A percentile compares a stretch with the other conserved stretches of the same genome.
Evolutionary conservation across 2,888 invertebrate genomes (phyloP).

Genomic region (Bombylius major): DNA sequence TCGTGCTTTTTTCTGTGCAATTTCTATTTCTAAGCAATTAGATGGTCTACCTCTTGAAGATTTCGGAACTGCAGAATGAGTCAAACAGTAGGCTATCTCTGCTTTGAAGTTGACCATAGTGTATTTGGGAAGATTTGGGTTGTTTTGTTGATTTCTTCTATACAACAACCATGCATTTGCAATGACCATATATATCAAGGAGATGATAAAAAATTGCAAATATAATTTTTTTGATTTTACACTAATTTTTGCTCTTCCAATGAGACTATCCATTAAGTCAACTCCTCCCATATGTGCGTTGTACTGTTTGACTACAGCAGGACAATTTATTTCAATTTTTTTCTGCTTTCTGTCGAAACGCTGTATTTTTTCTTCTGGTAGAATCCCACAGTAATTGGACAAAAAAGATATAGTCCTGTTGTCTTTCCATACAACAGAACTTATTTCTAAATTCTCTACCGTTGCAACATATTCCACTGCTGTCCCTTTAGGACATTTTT

Average conservation of each 20-base stretch:
- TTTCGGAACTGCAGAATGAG: too few species aligned
- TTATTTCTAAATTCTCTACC: slow-evolving; percentile 8
- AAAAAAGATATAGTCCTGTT: slow-evolving; percentile 10
- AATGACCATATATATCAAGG: slow-evolving; percentile 9
- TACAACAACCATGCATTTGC: slow-evolving; percentile 4
- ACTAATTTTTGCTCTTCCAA: slow-evolving; percentile 10
- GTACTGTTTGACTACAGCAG: slow-evolving; percentile 5
- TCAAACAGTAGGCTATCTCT: too few species aligned
- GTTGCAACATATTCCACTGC: slow-evolving; percentile 11
- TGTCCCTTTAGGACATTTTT: slow-evolving; percentile 11
- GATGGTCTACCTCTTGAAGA: too few species aligned
- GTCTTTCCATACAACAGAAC: slow-evolving; percentile 11
- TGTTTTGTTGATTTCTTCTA: neutral
- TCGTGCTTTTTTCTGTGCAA: too few species aligned
- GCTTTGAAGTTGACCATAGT: too few species aligned
- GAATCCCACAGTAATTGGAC: neutral
- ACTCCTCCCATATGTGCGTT: slow-evolving; percentile 6
- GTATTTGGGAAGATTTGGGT: too few species aligned
- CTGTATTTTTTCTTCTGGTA: neutral
- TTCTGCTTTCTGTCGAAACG: slow-evolving; percentile 5
- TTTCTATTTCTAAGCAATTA: too few species aligned
- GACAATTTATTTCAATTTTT: slow-evolving; percentile 6
- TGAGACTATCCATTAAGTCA: slow-evolving; percentile 11
- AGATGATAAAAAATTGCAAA: slow-evolving; percentile 2
- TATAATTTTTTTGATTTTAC: slow-evolving; percentile 10